These are phyloP conservation scores for Sebastes hubbsi DNA, from an alignment of 2,797 vertebrate genomes.

Conservation along the genomic window DNA sequence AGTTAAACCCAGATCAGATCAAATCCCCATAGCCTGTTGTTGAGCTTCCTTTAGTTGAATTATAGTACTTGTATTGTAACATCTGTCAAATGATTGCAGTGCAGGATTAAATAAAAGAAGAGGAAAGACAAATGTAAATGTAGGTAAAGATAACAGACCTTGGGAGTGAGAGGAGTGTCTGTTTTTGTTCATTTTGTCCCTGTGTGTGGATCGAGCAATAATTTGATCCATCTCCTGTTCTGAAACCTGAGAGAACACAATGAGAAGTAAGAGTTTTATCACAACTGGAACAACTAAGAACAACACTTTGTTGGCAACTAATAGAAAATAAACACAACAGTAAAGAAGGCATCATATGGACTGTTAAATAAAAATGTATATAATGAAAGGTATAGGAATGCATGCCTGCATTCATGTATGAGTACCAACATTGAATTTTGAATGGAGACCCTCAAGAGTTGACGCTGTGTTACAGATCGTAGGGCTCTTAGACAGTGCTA, in stretches of 20 bases:
- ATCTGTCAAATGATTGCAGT: not conserved
- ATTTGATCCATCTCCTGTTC: conserved; percentile 97
- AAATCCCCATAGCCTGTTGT: not conserved
- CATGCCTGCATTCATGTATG: not conserved
- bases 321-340: not conserved
- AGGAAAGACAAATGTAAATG: not conserved
- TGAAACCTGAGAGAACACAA: conserved; percentile 84
- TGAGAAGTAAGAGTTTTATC: not conserved
- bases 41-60: not conserved
- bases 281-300: not conserved
- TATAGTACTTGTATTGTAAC: not conserved
- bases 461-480: not conserved
- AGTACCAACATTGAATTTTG: not conserved
- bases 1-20: not conserved
- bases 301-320: not conserved
- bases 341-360: not conserved
- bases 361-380: not conserved
- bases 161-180: conserved; percentile 75
- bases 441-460: not conserved
- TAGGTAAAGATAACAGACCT: conserved; percentile 52
- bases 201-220: conserved; percentile 89
- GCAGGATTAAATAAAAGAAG: not conserved
- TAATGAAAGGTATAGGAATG: not conserved
- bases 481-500: not conserved
- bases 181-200: conserved; percentile 84